phyloP scores from a whole-genome alignment of 2,888 invertebrate species.

The Dicroscelio sp. region DNA sequence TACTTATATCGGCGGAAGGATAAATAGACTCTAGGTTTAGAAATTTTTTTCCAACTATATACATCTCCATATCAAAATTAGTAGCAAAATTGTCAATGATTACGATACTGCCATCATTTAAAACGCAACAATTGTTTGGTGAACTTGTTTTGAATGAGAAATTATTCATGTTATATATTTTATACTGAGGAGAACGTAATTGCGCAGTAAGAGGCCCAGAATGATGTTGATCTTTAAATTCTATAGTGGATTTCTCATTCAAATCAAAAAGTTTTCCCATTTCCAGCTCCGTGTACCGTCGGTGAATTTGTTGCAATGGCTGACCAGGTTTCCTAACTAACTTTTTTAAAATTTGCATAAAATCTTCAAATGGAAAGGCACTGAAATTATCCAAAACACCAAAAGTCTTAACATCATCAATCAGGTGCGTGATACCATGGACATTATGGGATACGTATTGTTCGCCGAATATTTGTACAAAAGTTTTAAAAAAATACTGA shows the following conservation, averaged over 20 bases:
- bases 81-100: constrained; percentile 15
- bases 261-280: background rate
- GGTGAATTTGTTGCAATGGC: constrained; percentile 36
- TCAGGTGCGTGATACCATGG: background rate
- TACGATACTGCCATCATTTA: background rate
- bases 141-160: background rate
- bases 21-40: background rate
- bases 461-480: background rate
- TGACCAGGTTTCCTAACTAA: constrained; percentile 22
- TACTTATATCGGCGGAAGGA: background rate
- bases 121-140: background rate
- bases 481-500: background rate
- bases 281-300: constrained; percentile 23
- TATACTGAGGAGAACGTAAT: background rate
- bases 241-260: background rate
- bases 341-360: constrained; percentile 48
- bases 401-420: background rate
- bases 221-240: background rate
- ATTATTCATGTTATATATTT: background rate
- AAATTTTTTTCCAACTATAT: background rate
- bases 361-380: constrained; percentile 68
- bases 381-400: constrained; percentile 29
- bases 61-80: background rate
- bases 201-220: background rate
- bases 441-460: background rate